phyloP scores from a whole-genome alignment of 2,113 vertebrate genomes.

The Percina caprodes region DNA sequence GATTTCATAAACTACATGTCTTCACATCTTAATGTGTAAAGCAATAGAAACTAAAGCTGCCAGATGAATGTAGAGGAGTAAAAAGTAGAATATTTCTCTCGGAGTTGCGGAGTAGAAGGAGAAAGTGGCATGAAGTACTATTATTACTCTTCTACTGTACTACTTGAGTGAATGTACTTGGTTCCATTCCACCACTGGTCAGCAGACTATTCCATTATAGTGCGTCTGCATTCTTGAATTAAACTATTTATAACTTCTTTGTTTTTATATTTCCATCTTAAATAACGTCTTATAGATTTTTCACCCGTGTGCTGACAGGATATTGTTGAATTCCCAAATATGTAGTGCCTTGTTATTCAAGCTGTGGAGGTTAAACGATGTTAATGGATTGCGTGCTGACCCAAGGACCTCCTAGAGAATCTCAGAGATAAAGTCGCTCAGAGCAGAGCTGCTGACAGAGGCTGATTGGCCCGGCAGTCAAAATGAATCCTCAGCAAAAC shows the following conservation, averaged over 20 bases:
- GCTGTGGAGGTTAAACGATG: conserved; percentile 56
- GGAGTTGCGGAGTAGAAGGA: too few species aligned
- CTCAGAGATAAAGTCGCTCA: conserved; percentile 67
- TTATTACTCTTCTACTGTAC: too few species aligned
- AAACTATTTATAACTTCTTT: neutral
- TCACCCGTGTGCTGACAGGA: neutral
- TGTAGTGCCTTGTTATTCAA: conserved; percentile 56
- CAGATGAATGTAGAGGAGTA: too few species aligned
- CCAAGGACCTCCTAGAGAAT: conserved; percentile 45
- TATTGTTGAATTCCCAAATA: conserved; percentile 10
- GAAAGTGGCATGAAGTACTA: too few species aligned
- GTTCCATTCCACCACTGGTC: too few species aligned
- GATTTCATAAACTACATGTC: too few species aligned
- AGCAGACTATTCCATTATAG: neutral
- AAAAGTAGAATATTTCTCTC: too few species aligned
- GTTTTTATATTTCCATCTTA: neutral
- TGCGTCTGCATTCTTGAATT: neutral
- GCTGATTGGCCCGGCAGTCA: conserved; percentile 69
- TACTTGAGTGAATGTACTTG: too few species aligned
- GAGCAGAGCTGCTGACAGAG: conserved; percentile 76
- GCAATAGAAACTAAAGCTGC: too few species aligned
- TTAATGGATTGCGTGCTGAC: conserved; percentile 64
- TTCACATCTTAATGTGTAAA: too few species aligned
- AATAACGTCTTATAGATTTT: neutral
- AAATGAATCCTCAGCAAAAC: conserved; percentile 86